Evolutionary conservation across 2,888 invertebrate genomes (phyloP), one percentile per base, ranked within the genome.

Genomic region (Diarsia brunnea): DNA sequence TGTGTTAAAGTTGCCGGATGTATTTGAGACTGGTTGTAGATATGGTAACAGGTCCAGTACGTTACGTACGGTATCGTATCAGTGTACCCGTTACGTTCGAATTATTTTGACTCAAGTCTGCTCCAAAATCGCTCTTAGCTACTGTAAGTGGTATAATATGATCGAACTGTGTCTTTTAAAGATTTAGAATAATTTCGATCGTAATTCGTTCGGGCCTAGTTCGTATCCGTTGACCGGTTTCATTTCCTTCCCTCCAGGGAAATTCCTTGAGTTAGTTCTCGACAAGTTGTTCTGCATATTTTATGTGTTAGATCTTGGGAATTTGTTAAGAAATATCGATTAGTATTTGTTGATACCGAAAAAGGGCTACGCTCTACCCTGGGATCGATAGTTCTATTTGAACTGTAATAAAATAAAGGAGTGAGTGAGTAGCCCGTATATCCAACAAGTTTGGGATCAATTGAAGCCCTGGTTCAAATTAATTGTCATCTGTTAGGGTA

Each of bases 11-110:
- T 79, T 82, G 75, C 76, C 88, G 85, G 89, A 85, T 88, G 82
- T 88, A 69, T 86, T 82, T 80, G 81, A 88, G 84, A 89, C 85
- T 85, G 85, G 88, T 86, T 84, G 88, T 84, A 86, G 86, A 82
- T 87, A 84, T 84, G 64, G 79, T 79, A 90, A 87, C 89, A 85
- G 88, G 87, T 90, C 84, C 81, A 85, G 81, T 86, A 81, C 80
- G 84, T 90, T 91, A 90, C 91, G 90, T 91, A 90, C 91, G 90
- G 91, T 90, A 91, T 88, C 82, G 79, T 76, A 82, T 83, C 81
- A 82, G 78, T 61, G 71, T 69, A 61, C 64, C 90, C 89, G 90
- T 89, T 90, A 90, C 84, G 69, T 86, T 85, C 78, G 69, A 85
- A 90, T 87, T 82, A 89, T 87, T 89, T 78, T 81, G 77, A 58